These are phyloP conservation scores for Ophiodon elongatus DNA, from an alignment of 2,113 vertebrate genomes.

Conservation along the genomic window DNA sequence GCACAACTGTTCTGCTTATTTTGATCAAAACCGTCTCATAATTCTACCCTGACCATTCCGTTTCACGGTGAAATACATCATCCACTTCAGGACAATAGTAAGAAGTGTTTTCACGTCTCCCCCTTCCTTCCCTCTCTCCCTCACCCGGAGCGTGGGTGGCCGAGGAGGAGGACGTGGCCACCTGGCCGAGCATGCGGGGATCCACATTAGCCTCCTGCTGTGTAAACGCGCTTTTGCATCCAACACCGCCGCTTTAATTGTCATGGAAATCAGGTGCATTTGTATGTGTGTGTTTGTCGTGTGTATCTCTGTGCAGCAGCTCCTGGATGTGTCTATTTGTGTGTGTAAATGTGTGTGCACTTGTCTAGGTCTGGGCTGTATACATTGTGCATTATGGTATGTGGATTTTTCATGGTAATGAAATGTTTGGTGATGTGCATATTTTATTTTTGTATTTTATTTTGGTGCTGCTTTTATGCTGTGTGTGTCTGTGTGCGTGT, in stretches of 20 bases:
- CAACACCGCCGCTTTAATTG: slow-evolving; percentile 75
- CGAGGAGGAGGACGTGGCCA: slow-evolving; percentile 56
- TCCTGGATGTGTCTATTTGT: slow-evolving; percentile 4
- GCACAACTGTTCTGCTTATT: background rate
- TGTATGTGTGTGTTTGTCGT: slow-evolving; percentile 30
- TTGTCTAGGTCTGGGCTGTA: slow-evolving; percentile 3
- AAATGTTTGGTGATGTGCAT: slow-evolving; percentile 5
- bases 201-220: slow-evolving; percentile 78
- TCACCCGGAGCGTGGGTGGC: slow-evolving; percentile 31
- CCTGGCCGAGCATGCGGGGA: slow-evolving; percentile 71
- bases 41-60: background rate
- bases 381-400: slow-evolving; percentile 7
- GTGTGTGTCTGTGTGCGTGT: slow-evolving; percentile 11
- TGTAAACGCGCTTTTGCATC: slow-evolving; percentile 70
- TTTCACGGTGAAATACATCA: background rate
- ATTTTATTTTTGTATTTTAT: slow-evolving; percentile 10
- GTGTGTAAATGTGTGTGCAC: slow-evolving; percentile 35
- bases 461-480: background rate
- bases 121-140: background rate
- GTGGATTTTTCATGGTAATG: slow-evolving; percentile 28
- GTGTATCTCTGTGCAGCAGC: slow-evolving; percentile 17
- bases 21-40: background rate
- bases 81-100: background rate
- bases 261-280: slow-evolving; percentile 78
- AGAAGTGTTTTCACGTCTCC: background rate